phyloP scores from a whole-genome alignment of 1,140 invertebrate species.

The Drosophila mauritiana region DNA sequence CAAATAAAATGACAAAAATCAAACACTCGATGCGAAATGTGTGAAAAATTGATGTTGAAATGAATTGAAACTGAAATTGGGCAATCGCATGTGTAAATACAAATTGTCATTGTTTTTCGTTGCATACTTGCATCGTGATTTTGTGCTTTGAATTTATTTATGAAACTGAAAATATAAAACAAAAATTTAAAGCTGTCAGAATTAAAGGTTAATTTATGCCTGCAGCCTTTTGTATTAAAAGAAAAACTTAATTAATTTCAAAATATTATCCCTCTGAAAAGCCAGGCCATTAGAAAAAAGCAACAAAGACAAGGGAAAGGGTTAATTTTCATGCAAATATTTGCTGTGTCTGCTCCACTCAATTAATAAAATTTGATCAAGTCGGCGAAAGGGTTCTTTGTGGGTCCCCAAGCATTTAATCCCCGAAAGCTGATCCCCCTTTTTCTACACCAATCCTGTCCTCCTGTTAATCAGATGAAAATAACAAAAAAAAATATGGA shows the following conservation, averaged over 20 bases:
- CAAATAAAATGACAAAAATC: slow-evolving; percentile 50
- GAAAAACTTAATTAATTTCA: slow-evolving; percentile 19
- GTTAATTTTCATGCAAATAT: slow-evolving; percentile 33
- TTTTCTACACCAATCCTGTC: background rate
- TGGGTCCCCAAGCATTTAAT: slow-evolving; percentile 17
- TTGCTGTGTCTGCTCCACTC: slow-evolving; percentile 60
- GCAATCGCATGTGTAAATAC: slow-evolving; percentile 41
- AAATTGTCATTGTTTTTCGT: slow-evolving; percentile 16
- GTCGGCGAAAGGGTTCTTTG: slow-evolving; percentile 32
- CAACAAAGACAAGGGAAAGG: background rate
- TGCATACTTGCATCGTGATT: slow-evolving; percentile 20
- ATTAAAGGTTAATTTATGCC: background rate
- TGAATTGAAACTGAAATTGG: slow-evolving; percentile 45
- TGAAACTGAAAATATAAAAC: too few relatives aligned
- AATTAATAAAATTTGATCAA: slow-evolving; percentile 80
- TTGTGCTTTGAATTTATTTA: slow-evolving; percentile 1
- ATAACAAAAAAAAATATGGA: slow-evolving; percentile 11
- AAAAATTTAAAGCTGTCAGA: background rate
- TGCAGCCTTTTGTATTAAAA: background rate
- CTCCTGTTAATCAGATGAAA: slow-evolving; percentile 68
- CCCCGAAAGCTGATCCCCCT: slow-evolving; percentile 9
- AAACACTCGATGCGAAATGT: slow-evolving; percentile 41
- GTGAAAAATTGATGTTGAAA: slow-evolving; percentile 53
- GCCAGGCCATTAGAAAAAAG: slow-evolving; percentile 6
- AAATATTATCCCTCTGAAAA: slow-evolving; percentile 4